Evolutionary conservation across 2,888 invertebrate genomes (phyloP).

Genomic region (Idaea aversata): DNA sequence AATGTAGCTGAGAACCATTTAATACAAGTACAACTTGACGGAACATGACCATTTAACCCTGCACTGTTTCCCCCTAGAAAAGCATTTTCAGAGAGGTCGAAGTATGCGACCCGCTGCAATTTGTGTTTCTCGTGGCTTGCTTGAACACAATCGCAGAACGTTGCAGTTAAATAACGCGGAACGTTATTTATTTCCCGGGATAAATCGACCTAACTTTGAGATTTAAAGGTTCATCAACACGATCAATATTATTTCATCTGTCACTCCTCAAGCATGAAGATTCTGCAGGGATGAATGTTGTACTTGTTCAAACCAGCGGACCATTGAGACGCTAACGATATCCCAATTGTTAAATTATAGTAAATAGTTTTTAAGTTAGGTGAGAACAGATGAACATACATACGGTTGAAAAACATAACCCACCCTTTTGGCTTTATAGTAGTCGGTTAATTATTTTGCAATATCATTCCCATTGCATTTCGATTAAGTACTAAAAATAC

Average conservation of each 20-base stretch:
- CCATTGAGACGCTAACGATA: too few species aligned
- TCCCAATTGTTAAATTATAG: too few species aligned
- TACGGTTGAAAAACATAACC: too few species aligned
- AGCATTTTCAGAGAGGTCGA: slow-evolving; percentile 53
- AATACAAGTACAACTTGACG: slow-evolving; percentile 49
- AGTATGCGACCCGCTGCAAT: slow-evolving; percentile 50
- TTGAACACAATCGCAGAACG: slow-evolving; percentile 55
- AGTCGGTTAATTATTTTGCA: too few species aligned
- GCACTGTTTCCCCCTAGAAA: slow-evolving; percentile 48
- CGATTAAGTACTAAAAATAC: too few species aligned
- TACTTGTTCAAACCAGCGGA: too few species aligned
- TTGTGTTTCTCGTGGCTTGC: slow-evolving; percentile 54
- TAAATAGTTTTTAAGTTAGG: too few species aligned
- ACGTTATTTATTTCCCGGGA: slow-evolving; percentile 53
- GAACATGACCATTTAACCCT: slow-evolving; percentile 63
- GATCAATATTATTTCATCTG: not conserved
- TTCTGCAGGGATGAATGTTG: too few species aligned
- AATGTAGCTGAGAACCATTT: slow-evolving; percentile 38
- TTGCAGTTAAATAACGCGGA: slow-evolving; percentile 56
- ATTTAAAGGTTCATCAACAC: slow-evolving; percentile 34
- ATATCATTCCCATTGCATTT: too few species aligned
- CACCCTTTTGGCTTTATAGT: too few species aligned
- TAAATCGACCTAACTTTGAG: slow-evolving; percentile 50
- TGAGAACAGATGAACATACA: too few species aligned
- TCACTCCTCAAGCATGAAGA: too few species aligned